A percentile compares a stretch with the other conserved stretches of the same genome.
phyloP scores from a whole-genome alignment of 1,140 invertebrate species.

The Drosophila sucinea region DNA sequence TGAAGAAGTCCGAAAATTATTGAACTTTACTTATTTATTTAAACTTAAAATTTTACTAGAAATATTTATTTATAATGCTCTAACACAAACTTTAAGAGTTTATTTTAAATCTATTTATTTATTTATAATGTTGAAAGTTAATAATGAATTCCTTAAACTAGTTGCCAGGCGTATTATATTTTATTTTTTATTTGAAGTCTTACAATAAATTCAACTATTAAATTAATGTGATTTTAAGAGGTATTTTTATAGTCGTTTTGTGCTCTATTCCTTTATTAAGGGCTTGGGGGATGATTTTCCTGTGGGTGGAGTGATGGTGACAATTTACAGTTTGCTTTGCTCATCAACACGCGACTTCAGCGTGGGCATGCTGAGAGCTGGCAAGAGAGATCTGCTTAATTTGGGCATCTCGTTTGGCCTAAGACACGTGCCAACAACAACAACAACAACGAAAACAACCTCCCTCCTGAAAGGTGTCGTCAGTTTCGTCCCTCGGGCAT shows the following conservation, averaged over 20 bases:
- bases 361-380: conserved; percentile 12
- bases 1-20: too few relatives aligned
- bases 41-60: too few relatives aligned
- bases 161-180: too few relatives aligned
- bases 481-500: conserved; percentile 34
- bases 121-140: too few relatives aligned
- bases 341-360: conserved; percentile 69
- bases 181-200: too few relatives aligned
- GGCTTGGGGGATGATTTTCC: neutral
- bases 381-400: conserved; percentile 63
- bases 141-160: too few relatives aligned
- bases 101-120: too few relatives aligned
- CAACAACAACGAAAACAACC: neutral
- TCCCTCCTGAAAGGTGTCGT: conserved; percentile 52
- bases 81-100: too few relatives aligned
- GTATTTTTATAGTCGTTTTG: neutral
- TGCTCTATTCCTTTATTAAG: neutral
- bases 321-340: conserved; percentile 74
- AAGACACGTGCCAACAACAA: conserved; percentile 52
- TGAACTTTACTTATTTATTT: too few relatives aligned
- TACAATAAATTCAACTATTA: neutral
- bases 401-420: conserved; percentile 48
- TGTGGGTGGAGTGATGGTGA: conserved; percentile 47
- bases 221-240: neutral
- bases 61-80: too few relatives aligned